phyloP scores from a whole-genome alignment of 2,113 vertebrate genomes.

The Rhodinocichla rosea region DNA sequence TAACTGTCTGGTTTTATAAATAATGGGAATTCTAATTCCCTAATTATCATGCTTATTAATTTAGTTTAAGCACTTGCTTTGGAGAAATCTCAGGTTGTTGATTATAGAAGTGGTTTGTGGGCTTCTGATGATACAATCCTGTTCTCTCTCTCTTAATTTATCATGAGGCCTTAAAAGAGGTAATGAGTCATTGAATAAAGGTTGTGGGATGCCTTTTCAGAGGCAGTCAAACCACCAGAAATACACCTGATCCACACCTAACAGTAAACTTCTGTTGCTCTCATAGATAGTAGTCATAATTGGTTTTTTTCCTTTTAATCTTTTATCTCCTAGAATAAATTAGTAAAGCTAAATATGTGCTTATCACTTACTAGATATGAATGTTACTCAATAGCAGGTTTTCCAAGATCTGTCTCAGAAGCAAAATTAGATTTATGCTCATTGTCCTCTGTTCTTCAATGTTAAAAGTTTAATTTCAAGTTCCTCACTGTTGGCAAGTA shows the following conservation, averaged over 20 bases:
- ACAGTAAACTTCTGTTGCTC: neutral
- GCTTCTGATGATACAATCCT: neutral
- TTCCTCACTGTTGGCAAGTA: neutral
- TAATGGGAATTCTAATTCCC: neutral
- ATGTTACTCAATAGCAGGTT: neutral
- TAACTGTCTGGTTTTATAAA: neutral
- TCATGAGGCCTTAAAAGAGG: neutral
- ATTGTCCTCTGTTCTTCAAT: neutral
- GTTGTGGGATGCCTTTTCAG: neutral
- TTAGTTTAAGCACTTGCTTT: neutral
- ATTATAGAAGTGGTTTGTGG: neutral
- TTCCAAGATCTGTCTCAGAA: neutral
- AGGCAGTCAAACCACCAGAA: neutral
- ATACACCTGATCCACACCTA: neutral
- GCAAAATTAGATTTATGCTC: neutral
- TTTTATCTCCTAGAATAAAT: neutral
- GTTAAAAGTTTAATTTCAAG: neutral
- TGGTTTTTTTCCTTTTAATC: neutral
- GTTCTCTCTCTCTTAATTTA: neutral
- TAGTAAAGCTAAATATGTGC: neutral
- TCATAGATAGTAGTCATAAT: neutral
- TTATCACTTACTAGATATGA: neutral
- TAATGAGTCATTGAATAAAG: neutral
- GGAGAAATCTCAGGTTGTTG: neutral
- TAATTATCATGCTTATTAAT: neutral